Base-by-base conservation (phyloP, 2,797 vertebrate genomes). In the Ctenopoma kingsleyae region DNA sequence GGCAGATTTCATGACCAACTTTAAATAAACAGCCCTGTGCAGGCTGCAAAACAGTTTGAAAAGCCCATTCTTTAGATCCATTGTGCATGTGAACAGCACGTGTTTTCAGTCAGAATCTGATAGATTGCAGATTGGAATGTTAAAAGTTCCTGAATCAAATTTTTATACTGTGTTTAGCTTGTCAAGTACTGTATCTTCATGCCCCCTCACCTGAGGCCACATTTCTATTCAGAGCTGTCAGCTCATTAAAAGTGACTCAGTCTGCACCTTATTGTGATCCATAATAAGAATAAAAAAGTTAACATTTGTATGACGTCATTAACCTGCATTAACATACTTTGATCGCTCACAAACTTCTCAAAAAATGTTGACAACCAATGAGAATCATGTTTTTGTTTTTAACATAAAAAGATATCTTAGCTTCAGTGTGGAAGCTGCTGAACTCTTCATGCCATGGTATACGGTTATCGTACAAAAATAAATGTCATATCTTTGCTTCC, bases 361-460 rank as follows among this genome's bases (percentile, higher is more conserved):
- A 67, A 47, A 67, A 47, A 50, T 44, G 43, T 60, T 74, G 56
- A 36, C 47, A 71, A 84, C 4, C 25, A 4, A 56, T 43, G 13
- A 59, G n/a, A 63, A 52, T 47, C 40, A 19, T 59, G 59, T 80
- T 38, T 25, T 44, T 80, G 32, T 71, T 79, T 77, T 81, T 80
- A 72, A 74, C 1, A 90, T 82, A 71, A 77, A 87, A 78, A 57
- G 71, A 69, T 74, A 79, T 71, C 22, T 80, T 27, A 58, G 30
- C 9, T 43, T 57, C 5, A 62, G 49, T 63, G 56, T 55, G n/a
- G 22, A 47, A 57, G 40, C 80, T n/a, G 53, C 35, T 70, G 11
- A 44, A 67, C 17, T 76, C 38, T 67, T 56, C 36, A 32, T 58
- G n/a, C 51, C 36, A 36, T 61, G 20, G 36, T 55, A 62, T 65